Conservation (phyloP, 2,888 invertebrate species). For the Drosophila pseudotalamancana region DNA sequence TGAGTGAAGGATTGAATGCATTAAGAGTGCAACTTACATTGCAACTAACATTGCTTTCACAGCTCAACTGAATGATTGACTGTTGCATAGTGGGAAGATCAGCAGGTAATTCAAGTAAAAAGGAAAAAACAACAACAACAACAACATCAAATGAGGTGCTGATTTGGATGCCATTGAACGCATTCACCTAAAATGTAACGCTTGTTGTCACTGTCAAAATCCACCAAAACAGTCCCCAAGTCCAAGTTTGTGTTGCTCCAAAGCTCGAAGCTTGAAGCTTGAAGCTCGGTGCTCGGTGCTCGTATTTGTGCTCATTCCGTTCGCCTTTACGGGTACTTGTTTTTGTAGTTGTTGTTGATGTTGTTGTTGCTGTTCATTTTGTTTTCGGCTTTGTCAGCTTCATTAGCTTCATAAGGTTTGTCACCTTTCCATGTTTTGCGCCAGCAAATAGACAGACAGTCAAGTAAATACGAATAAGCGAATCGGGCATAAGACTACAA, state of each 20-base stretch:
- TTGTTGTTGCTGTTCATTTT: slow-evolving; percentile 18
- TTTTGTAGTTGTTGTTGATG: slow-evolving; percentile 21
- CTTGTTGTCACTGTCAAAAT: slow-evolving; percentile 44
- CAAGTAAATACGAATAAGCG: slow-evolving; percentile 18
- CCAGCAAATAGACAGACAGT: slow-evolving; percentile 21
- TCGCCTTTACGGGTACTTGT: slow-evolving; percentile 25
- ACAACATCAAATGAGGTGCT: too few species aligned
- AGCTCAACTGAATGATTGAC: not conserved
- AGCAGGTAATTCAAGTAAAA: too few species aligned
- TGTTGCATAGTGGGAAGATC: too few species aligned
- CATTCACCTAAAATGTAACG: slow-evolving; percentile 41
- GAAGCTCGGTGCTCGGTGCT: too few species aligned
- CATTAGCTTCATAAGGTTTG: slow-evolving; percentile 58
- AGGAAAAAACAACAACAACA: too few species aligned
- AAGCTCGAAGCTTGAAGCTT: too few species aligned
- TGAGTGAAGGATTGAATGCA: slow-evolving; percentile 28
- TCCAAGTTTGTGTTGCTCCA: slow-evolving; percentile 37
- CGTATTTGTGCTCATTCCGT: slow-evolving; percentile 5
- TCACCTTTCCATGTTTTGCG: slow-evolving; percentile 47
- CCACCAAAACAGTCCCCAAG: slow-evolving; percentile 32
- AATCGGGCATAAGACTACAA: not conserved
- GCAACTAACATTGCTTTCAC: slow-evolving; percentile 12
- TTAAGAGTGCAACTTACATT: slow-evolving; percentile 18
- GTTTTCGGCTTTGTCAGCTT: slow-evolving; percentile 43
- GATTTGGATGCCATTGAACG: slow-evolving; percentile 50